phyloP scores from a whole-genome alignment of 2,888 invertebrate genomes.

The Protophormia terraenovae region DNA sequence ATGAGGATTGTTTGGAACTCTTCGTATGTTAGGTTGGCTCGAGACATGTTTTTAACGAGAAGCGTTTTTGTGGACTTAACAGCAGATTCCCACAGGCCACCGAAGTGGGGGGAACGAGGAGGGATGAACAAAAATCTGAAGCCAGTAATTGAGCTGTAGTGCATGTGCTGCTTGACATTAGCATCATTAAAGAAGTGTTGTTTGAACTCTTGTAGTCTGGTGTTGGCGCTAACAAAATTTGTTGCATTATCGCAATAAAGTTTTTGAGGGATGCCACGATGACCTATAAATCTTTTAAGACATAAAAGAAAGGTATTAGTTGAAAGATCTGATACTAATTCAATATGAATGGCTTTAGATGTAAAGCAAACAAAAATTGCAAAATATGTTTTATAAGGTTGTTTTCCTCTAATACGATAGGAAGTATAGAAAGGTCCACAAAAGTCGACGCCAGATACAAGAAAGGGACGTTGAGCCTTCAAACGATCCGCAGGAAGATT shows the following conservation, averaged over 20 bases:
- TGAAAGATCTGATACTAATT: constrained; percentile 64
- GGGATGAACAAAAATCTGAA: no score
- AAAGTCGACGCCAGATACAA: constrained; percentile 64
- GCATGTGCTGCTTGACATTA: no score
- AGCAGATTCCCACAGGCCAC: no score
- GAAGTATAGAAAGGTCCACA: constrained; percentile 51
- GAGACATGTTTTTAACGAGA: constrained; percentile 51
- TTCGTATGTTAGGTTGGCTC: constrained; percentile 56
- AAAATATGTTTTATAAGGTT: constrained; percentile 31
- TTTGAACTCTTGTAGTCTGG: constrained; percentile 6
- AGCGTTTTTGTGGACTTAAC: constrained; percentile 63
- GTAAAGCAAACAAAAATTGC: constrained; percentile 60
- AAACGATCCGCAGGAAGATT: constrained; percentile 43
- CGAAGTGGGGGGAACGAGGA: no score
- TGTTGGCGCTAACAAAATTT: constrained; percentile 37
- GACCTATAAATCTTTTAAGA: no score
- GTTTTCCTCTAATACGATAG: constrained; percentile 50
- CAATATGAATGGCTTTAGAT: constrained; percentile 63
- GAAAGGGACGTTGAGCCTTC: constrained; percentile 57
- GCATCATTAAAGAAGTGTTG: no score
- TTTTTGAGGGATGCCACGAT: no score
- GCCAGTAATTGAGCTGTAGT: constrained; percentile 33
- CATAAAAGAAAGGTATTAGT: constrained; percentile 64
- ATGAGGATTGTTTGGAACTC: constrained; percentile 63
- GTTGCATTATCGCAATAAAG: constrained; percentile 24